phyloP scores from a whole-genome alignment of 2,888 invertebrate genomes.

The Oxystoma pomonae region DNA sequence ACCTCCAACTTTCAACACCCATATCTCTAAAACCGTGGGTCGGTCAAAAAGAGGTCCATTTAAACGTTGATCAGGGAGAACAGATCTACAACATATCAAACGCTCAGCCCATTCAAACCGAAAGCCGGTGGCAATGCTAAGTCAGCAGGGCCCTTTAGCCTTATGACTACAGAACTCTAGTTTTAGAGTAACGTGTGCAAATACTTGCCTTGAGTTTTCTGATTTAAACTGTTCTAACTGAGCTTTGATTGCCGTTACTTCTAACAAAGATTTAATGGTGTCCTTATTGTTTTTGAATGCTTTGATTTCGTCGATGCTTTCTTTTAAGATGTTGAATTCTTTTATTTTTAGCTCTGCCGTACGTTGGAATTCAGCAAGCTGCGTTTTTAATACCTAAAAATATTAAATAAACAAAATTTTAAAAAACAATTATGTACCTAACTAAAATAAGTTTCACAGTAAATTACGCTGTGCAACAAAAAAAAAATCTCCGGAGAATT shows the following conservation, averaged over 20 bases:
- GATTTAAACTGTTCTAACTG: constrained; percentile 54
- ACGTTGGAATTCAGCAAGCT: constrained; percentile 44
- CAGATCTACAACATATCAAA: too few species aligned
- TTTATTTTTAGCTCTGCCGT: constrained; percentile 42
- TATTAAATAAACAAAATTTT: constrained; percentile 4
- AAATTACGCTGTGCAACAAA: too few species aligned
- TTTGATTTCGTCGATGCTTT: constrained; percentile 48
- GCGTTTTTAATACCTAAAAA: constrained; percentile 44
- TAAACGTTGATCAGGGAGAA: too few species aligned
- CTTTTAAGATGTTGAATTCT: constrained; percentile 49
- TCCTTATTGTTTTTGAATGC: constrained; percentile 43
- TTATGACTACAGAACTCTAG: too few species aligned
- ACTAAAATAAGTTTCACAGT: background rate
- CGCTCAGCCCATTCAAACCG: too few species aligned
- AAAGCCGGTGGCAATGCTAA: too few species aligned
- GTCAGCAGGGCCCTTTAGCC: too few species aligned
- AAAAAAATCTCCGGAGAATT: too few species aligned
- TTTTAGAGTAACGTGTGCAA: too few species aligned
- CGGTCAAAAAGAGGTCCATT: too few species aligned
- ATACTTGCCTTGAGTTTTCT: constrained; percentile 49
- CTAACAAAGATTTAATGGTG: constrained; percentile 45
- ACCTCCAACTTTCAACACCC: too few species aligned
- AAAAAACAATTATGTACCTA: background rate
- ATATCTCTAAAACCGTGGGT: too few species aligned
- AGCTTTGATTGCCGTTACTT: constrained; percentile 56